Evolutionary conservation across 2,888 invertebrate genomes (phyloP), one percentile per base, ranked within the genome.

Genomic region (Kuschelorhynchus macadamiae): DNA sequence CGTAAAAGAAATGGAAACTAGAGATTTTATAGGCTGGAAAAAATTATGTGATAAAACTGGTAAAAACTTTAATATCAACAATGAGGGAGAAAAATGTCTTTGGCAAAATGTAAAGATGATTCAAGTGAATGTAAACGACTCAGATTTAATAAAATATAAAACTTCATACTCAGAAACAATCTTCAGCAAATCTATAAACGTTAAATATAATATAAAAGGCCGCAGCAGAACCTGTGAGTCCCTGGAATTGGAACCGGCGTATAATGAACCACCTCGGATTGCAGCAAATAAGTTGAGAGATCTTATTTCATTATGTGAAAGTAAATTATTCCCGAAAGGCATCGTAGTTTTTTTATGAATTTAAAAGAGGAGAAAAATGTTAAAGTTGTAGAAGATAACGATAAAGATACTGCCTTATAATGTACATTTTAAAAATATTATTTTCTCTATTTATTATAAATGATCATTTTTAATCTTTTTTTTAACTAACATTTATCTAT

Each of bases 331-430:
- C 62, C 57, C 25, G 53, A 68, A 56, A 36, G 56, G 60, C 55
- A 60, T 47, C 21, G 30, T n/a, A 4, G 8, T 12, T 62, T 62
- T 62, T 53, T 62, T 62, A 52, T 53, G 3, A 25, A 62, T 56
- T 50, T 60, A 64, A 56, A 59, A 50, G 67, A 67, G 70, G 59
- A 70, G 63, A 52, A 68, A 72, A 70, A 70, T 61, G 67, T 67
- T 62, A 57, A 67, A 41, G 49, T 56, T 59, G 59, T 59, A 52
- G 67, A 65, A 67, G 60, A 53, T 46, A 47, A 2, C 53, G 42
- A 49, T 50, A 21, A 52, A 30, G 41, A 61, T 2, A 30, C n/a
- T 4, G 2, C 33, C n/a, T 36, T 56, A 44, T 42, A 25, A 56
- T 44, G 14, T 56, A 21, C 8, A 20, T 42, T 42, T 17, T 12